Evolutionary conservation across 1,140 invertebrate genomes (phyloP).

Genomic region (Holotrichia oblita): DNA sequence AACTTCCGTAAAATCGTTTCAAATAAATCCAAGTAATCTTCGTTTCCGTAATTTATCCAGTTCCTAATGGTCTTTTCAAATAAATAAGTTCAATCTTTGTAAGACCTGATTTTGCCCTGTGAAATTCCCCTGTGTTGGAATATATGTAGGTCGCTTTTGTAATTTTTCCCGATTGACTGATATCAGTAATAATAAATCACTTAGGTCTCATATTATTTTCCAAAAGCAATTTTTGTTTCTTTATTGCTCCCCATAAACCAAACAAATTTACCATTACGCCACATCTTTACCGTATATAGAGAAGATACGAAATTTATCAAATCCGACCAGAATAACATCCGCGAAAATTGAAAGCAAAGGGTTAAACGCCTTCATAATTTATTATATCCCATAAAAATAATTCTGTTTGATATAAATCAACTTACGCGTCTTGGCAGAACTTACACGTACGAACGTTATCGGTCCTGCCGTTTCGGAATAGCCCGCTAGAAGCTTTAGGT

Average conservation of each 20-base stretch:
- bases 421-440: not conserved
- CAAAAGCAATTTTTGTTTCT: not conserved
- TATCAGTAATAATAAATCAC: not conserved
- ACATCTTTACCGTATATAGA: too few relatives aligned
- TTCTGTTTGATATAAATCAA: slow-evolving; percentile 32
- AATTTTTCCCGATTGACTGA: too few relatives aligned
- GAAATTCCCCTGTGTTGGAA: too few relatives aligned
- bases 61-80: too few relatives aligned
- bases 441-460: not conserved
- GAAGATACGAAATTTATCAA: slow-evolving; percentile 18
- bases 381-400: slow-evolving; percentile 24
- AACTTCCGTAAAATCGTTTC: too few relatives aligned
- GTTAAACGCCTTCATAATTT: slow-evolving; percentile 16
- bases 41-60: too few relatives aligned
- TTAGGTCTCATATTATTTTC: not conserved
- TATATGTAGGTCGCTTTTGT: too few relatives aligned
- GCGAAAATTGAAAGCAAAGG: slow-evolving; percentile 32
- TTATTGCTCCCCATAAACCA: not conserved
- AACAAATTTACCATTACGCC: too few relatives aligned
- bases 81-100: too few relatives aligned
- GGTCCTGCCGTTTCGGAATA: not conserved
- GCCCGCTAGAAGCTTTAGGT: slow-evolving; percentile 4
- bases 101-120: too few relatives aligned
- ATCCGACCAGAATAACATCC: not conserved
- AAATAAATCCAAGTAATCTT: too few relatives aligned